Evolutionary conservation across 2,113 vertebrate genomes (phyloP), one percentile per base, ranked within the genome.

Genomic region (Ariopsis seemanni): DNA sequence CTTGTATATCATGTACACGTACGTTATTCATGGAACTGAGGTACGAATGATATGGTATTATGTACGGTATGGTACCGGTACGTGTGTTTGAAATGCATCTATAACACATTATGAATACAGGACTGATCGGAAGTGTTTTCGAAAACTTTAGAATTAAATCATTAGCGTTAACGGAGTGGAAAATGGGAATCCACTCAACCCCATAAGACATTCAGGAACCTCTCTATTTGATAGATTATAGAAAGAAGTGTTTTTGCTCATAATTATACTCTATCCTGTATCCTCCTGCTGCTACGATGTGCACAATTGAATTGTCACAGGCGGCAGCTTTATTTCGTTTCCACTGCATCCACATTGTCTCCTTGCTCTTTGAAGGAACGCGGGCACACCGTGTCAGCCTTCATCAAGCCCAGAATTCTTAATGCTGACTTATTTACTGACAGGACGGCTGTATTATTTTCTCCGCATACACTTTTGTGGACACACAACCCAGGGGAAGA

Each of bases 391-490:
- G n/a, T 48, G 74, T 84, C 88, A 81, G 25, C 69, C 60, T 75
- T 55, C 85, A 82, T 89, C 85, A 80, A 85, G 69, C 82, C 69
- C 20, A 42, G 58, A 77, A 87, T 82, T 55, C 86, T 20, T 85
- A 81, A 85, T 65, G 55, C 83, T 42, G 57, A 75, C 77, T 88
- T 82, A 93, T 94, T 94, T 93, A 94, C 94, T 94, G 92, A 93
- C 92, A 93, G 92, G 93, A 93, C 93, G 92, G 92, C 90, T 93
- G 90, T 22, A 86, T 83, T 88, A 83, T 85, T 27, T 85, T 85
- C 84, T 78, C 34, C 42, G 69, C 42, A 7, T 77, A 42, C 15
- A 25, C 77, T 50, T 60, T 67, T 30, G 58, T 53, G 69, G 86
- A 57, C 57, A 14, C 67, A 12, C 7, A n/a, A 63, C 67, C n/a